Evolutionary conservation across 2,888 invertebrate species (phyloP).

Genomic region (Griposia aprilina): DNA sequence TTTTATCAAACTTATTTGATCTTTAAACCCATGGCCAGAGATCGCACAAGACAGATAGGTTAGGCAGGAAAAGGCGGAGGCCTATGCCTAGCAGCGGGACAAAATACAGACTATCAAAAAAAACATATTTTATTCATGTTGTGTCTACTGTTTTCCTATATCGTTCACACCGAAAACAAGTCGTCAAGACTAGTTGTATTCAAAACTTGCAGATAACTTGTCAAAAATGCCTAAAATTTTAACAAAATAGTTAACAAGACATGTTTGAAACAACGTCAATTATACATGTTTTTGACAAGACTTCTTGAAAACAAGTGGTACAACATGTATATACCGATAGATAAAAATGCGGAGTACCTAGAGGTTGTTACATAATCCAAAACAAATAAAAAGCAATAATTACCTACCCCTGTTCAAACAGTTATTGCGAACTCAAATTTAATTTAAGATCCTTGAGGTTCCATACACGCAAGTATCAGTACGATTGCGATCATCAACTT

Average conservation of each 20-base stretch:
- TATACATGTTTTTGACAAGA: not conserved
- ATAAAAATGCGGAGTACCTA: not conserved
- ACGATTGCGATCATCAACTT: constrained; percentile 49
- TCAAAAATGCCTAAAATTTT: not conserved
- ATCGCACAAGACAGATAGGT: too few species aligned
- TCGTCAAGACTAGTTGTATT: not conserved
- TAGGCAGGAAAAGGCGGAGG: not conserved
- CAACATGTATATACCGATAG: not conserved
- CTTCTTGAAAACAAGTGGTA: not conserved
- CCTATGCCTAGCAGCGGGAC: not conserved
- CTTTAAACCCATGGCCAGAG: too few species aligned
- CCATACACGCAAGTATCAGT: constrained; percentile 58
- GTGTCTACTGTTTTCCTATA: not conserved
- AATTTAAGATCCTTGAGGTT: constrained; percentile 54
- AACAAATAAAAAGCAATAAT: constrained; percentile 51
- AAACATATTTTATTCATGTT: not conserved
- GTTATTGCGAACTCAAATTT: constrained; percentile 59
- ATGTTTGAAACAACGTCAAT: not conserved
- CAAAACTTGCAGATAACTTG: not conserved
- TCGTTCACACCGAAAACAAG: not conserved
- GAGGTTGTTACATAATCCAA: constrained; percentile 2
- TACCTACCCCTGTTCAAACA: constrained; percentile 35
- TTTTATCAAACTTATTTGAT: not conserved
- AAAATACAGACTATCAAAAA: not conserved
- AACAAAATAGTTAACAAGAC: not conserved